Percentiles rank a stretch among this genome's conserved stretches.
These are phyloP conservation scores for Paelopatides confundens DNA, from an alignment of 53 echinoderm and acorn worm genomes.

Conservation along the genomic window DNA sequence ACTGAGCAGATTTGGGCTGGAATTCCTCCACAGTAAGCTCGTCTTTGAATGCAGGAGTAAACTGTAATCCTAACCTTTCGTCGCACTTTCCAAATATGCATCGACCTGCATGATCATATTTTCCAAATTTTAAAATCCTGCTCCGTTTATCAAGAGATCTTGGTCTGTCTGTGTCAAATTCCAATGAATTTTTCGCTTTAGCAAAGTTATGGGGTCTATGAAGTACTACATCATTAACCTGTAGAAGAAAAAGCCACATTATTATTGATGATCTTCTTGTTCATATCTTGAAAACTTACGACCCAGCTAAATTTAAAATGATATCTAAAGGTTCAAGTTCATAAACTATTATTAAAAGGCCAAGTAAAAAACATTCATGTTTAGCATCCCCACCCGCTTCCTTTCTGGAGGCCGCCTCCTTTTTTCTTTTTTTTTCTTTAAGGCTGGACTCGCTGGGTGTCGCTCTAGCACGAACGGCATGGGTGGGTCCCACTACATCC, in stretches of 20 bases:
- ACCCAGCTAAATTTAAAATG: no score
- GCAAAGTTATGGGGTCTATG: background rate
- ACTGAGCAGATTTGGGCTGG: background rate
- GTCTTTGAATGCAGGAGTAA: background rate
- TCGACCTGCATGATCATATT: background rate
- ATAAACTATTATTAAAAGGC: no score
- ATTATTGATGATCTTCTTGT: no score
- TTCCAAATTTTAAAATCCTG: slow-evolving; percentile 4
- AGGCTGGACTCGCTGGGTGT: no score
- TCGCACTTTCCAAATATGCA: slow-evolving; percentile 14
- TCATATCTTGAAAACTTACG: no score
- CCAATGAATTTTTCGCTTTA: background rate
- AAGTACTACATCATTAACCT: background rate
- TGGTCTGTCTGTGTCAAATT: background rate
- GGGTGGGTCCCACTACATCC: no score
- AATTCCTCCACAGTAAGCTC: background rate
- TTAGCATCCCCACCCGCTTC: no score
- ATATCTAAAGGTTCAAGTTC: no score
- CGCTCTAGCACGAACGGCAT: no score
- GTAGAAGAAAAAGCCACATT: background rate
- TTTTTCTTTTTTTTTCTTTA: no score
- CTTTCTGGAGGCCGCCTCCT: no score
- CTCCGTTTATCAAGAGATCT: background rate
- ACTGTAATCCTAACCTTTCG: background rate
- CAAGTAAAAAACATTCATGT: no score